Evolutionary conservation across 2,888 invertebrate genomes (phyloP).

Genomic region (Brachycybe producta): DNA sequence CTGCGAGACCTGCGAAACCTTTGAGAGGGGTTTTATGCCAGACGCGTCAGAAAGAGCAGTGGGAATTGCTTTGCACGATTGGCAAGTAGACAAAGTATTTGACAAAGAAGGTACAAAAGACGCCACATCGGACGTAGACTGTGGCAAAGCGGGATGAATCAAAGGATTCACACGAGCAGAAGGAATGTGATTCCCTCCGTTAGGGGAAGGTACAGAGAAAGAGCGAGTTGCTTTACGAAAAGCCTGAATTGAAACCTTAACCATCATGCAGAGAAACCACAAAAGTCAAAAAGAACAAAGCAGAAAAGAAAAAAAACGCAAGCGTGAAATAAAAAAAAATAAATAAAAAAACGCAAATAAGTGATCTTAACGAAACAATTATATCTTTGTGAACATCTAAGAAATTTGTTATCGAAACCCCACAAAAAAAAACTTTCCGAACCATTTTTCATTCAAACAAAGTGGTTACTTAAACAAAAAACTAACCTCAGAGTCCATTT

Average conservation of each 20-base stretch:
- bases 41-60: neutral
- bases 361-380: too few relatives aligned
- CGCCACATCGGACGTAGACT: neutral
- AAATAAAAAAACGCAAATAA: neutral
- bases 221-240: conserved; percentile 20
- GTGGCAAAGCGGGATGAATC: neutral
- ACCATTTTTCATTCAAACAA: too few relatives aligned
- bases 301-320: neutral
- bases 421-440: too few relatives aligned
- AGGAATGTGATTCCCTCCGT: conserved; percentile 15
- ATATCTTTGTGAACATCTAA: too few relatives aligned
- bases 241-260: too few relatives aligned
- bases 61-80: neutral
- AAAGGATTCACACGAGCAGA: conserved; percentile 15
- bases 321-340: conserved; percentile 4
- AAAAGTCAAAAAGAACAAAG: too few relatives aligned
- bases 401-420: too few relatives aligned
- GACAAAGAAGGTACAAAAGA: neutral
- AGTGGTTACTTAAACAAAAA: too few relatives aligned
- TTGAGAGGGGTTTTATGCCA: neutral
- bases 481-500: too few relatives aligned
- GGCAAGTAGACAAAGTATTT: neutral
- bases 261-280: too few relatives aligned
- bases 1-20: neutral
- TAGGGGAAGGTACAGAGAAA: conserved; percentile 20